These are phyloP conservation scores for Aphaenogaster floridana DNA, from an alignment of 1,140 invertebrate species.

Conservation along the genomic window DNA sequence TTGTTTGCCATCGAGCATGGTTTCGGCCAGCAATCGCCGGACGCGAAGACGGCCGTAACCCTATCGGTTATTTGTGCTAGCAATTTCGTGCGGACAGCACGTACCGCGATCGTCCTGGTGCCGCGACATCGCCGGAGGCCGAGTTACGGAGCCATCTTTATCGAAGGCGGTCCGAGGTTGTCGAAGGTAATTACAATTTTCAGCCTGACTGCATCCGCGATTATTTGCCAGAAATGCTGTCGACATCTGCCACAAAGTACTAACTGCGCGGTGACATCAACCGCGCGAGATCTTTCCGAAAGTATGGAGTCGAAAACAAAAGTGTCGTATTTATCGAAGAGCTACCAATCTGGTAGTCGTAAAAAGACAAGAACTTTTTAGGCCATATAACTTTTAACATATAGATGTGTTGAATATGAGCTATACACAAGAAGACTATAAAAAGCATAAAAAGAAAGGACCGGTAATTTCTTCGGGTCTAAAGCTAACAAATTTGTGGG, in stretches of 20 bases:
- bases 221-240: slow-evolving; percentile 21
- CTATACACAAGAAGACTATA: background rate
- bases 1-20: slow-evolving; percentile 76
- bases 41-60: slow-evolving; percentile 51
- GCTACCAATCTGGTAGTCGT: background rate
- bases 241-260: too few species aligned
- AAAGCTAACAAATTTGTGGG: background rate
- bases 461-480: background rate
- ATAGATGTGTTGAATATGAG: background rate
- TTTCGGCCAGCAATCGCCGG: slow-evolving; percentile 67
- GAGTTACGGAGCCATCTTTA: slow-evolving; percentile 42
- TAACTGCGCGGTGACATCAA: background rate
- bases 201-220: slow-evolving; percentile 21
- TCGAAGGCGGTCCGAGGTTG: slow-evolving; percentile 47
- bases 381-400: background rate
- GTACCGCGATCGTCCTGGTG: slow-evolving; percentile 63
- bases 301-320: slow-evolving; percentile 29
- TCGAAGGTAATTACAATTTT: slow-evolving; percentile 61
- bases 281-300: slow-evolving; percentile 11
- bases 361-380: background rate
- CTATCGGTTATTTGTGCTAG: slow-evolving; percentile 74
- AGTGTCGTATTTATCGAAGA: background rate
- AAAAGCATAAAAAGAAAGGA: background rate
- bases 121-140: slow-evolving; percentile 18
- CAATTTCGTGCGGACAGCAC: slow-evolving; percentile 67